Evolutionary conservation across 2,888 invertebrate species (phyloP), one percentile per base, ranked within the genome.

Genomic region (Eilema griseolum): DNA sequence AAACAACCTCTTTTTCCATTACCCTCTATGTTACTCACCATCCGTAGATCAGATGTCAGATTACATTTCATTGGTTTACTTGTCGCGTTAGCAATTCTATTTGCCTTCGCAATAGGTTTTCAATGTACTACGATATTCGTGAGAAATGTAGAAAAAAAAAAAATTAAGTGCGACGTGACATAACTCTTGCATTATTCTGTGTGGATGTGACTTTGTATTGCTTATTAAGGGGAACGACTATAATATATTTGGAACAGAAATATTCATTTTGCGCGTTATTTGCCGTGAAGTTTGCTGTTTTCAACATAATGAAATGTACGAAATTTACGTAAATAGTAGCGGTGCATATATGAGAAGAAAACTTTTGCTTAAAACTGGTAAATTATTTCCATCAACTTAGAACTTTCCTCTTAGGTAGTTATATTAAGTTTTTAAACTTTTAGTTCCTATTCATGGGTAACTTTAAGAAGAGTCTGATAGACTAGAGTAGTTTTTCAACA

Each of bases 61-160:
- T 78, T 72, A 78, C 63, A 72, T 78, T 78, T 76, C 70, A 78
- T 78, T 80, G 68, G 71, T 76, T 80, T 73, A 78, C 81, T 71
- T 74, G 80, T 74, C 78, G 69, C 56, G 33, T 78, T 78, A 71
- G 72, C 46, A 57, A 73, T 71, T 72, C 69, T 74, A 70, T 79
- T 74, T 74, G 52, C 59, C 14, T 67, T 37, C 28, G 33, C 65
- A 61, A 78, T 71, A 76, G 73, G 66, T 75, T 73, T 75, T 65
- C 62, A 16, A 66, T 73, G 72, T 80, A 69, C 66, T 60, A 7
- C 60, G 66, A 72, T 61, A 66, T 60, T 64, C 46, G 59, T 37
- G 16, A 62, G 60, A 61, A 70, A 66, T 37, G 72, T 70, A 28
- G 23, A 33, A 57, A 33, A 73, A n/a, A 33, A 57, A 33, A 70